Evolutionary conservation across 2,113 vertebrate species (phyloP), one percentile per base, ranked within the genome.

Genomic region (Rana temporaria): DNA sequence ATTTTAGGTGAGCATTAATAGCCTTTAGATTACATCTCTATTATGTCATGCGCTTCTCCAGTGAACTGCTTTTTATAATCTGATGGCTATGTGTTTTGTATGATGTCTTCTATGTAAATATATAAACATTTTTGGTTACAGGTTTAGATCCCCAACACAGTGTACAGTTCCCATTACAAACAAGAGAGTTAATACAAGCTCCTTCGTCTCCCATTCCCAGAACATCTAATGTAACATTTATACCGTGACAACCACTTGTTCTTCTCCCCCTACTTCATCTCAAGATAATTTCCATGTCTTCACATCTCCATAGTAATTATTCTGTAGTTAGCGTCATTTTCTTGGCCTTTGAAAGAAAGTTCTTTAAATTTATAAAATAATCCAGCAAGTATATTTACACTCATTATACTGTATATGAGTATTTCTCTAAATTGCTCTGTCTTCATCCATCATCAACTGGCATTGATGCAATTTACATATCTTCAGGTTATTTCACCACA

Each of bases 221-320:
- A 53, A 70, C 2, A 53, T 53, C 15, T 53, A 9, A 69, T 48
- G 66, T 69, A 69, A 69, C 19, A 42, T 22, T 69, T 71, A 55
- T 53, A 7, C 42, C n/a, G 48, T 71, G 42, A 71, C 20, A 71
- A 26, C 68, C 17, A 55, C 52, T 30, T 73, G 24, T 55, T 59
- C 53, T 19, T 55, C 71, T 59, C 55, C 53, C 5, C 15, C 11
- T 30, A 12, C 55, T 57, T 59, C 52, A 34, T 59, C 71, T 73
- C 53, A 17, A 30, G 52, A 56, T 73, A 56, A 59, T 59, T 73
- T 73, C 30, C 53, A 57, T 73, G 52, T 59, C 55, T 56, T 57
- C 53, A 32, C 26, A n/a, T 73, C 17, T 73, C 55, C n/a, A n/a
- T 73, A 56, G 26, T 59, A 73, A 57, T 73, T 59, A 73, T 73